Evolutionary conservation across 2,113 vertebrate genomes (phyloP).

Genomic region (Cyrtonyx montezumae): DNA sequence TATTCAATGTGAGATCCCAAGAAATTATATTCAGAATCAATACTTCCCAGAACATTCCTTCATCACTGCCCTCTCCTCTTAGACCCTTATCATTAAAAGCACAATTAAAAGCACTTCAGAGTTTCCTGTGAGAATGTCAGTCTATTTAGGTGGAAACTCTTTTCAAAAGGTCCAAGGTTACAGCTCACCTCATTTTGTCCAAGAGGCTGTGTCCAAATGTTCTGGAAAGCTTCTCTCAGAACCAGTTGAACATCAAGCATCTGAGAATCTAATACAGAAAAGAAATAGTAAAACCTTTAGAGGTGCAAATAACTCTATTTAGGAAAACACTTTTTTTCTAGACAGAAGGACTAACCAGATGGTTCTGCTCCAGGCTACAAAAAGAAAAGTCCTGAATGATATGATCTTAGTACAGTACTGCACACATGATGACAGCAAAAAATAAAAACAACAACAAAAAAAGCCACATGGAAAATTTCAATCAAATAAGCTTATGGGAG

Average conservation of each 20-base stretch:
- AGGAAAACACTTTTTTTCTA: neutral
- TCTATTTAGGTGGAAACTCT: neutral
- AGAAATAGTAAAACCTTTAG: neutral
- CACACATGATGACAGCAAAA: neutral
- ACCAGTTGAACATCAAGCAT: constrained; percentile 75
- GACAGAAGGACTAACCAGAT: neutral
- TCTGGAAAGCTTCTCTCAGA: constrained; percentile 72
- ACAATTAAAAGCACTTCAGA: neutral
- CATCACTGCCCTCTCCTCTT: neutral
- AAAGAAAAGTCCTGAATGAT: neutral
- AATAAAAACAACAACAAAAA: neutral
- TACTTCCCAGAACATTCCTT: neutral
- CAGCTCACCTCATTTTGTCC: constrained; percentile 67
- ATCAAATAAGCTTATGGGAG: neutral
- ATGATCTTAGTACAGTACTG: neutral
- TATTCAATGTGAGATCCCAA: neutral
- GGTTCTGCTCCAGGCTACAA: fast-evolving
- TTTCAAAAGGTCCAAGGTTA: neutral
- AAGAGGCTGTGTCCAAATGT: constrained; percentile 76
- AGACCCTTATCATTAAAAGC: neutral
- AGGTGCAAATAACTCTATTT: neutral
- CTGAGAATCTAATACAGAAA: constrained; percentile 53
- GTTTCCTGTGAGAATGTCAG: neutral
- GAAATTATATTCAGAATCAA: neutral
- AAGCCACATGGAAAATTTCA: neutral